A percentile compares a stretch with the other conserved stretches of the same genome.
Conservation (phyloP, 2,797 vertebrate species). For the Psittacula derbiana region DNA sequence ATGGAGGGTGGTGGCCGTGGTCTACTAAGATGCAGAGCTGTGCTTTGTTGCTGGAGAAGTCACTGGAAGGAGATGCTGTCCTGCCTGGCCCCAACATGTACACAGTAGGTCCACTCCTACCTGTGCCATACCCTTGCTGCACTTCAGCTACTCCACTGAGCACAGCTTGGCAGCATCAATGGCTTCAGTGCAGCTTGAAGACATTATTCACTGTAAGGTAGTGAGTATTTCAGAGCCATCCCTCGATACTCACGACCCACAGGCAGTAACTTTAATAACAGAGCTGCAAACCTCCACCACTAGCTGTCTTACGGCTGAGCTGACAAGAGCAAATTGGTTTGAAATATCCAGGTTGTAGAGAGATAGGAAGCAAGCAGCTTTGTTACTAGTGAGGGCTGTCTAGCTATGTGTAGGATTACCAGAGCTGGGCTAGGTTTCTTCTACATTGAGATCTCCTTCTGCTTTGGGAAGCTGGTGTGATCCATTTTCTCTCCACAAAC, state of each 20-base stretch:
- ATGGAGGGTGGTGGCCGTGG: background rate
- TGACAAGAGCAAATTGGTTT: conserved; percentile 26
- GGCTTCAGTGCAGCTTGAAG: background rate
- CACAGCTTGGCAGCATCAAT: background rate
- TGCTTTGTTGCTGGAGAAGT: background rate
- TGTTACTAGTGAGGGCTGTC: background rate
- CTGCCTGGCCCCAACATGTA: background rate
- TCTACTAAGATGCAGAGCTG: background rate
- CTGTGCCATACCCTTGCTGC: background rate
- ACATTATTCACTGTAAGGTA: background rate
- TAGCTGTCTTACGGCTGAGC: background rate
- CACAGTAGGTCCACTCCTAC: background rate
- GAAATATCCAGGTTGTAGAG: background rate
- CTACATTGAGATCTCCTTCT: background rate
- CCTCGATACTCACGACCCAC: conserved; percentile 16
- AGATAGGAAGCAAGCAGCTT: background rate
- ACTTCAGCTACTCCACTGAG: background rate
- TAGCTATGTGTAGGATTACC: rapidly evolving
- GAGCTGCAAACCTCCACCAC: conserved; percentile 15
- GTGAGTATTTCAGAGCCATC: background rate
- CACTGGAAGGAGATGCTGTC: background rate
- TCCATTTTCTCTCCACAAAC: background rate
- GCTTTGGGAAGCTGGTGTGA: background rate
- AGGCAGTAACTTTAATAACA: conserved; percentile 15
- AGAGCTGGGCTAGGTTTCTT: background rate